Conservation (phyloP, 1,140 invertebrate genomes). For the Cydia splendana region DNA sequence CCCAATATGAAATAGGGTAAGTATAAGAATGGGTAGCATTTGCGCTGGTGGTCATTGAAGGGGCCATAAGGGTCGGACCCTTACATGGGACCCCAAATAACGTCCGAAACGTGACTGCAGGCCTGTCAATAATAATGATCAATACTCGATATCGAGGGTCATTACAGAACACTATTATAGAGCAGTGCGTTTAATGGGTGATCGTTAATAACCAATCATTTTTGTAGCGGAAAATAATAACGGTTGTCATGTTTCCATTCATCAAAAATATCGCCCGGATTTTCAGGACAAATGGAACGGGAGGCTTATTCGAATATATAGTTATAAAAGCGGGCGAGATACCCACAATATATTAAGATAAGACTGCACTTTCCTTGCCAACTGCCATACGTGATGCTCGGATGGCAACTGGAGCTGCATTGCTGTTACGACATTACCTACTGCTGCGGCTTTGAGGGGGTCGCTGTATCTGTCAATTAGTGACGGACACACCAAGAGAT, state of each 20-base stretch:
- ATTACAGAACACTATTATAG: slow-evolving; percentile 19
- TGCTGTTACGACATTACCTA: too few species aligned
- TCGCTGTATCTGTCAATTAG: too few species aligned
- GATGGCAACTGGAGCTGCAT: too few species aligned
- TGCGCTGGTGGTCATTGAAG: neutral
- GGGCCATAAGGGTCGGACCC: slow-evolving; percentile 14
- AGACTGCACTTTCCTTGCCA: too few species aligned
- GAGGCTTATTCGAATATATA: too few species aligned
- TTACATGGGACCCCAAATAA: slow-evolving; percentile 1
- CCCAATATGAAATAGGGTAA: neutral
- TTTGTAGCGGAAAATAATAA: slow-evolving; percentile 7
- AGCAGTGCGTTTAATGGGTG: slow-evolving; percentile 15
- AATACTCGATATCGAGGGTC: slow-evolving; percentile 24
- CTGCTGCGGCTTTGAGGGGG: too few species aligned
- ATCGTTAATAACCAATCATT: neutral
- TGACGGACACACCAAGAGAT: too few species aligned
- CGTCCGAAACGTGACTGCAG: slow-evolving; percentile 13
- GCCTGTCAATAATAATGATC: slow-evolving; percentile 23
- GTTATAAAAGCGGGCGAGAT: too few species aligned
- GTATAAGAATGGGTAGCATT: slow-evolving; percentile 4
- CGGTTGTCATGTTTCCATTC: neutral
- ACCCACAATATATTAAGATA: too few species aligned
- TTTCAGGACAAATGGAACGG: too few species aligned
- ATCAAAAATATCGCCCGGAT: neutral
- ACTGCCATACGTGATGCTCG: too few species aligned